Evolutionary conservation across 2,113 vertebrate genomes (phyloP), one percentile per base, ranked within the genome.

Genomic region (Marcusenius ussheri): DNA sequence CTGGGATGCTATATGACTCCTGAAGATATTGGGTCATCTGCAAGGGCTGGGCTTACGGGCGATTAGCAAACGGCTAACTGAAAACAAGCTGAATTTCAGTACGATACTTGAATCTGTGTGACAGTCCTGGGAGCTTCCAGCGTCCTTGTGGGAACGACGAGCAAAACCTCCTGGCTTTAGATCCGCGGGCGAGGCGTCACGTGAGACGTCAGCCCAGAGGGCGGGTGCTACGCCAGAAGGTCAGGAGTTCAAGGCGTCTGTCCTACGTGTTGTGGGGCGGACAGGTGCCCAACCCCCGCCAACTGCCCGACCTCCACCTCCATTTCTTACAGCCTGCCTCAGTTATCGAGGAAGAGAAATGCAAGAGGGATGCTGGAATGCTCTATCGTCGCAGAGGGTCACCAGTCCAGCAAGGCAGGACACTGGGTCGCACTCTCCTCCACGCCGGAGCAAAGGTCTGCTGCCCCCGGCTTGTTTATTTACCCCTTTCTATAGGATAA

Each of bases 321-420:
- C 56, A 42, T 62, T 35, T 42, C 53, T 10, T 58, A 21, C 51
- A 3, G 27, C 2, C 35, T 11, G 7, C 21, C 10, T 88, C 87
- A 31, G 27, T 51, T 49, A 87, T 35, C 10, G 91, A 91, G 91
- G 92, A 95, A 95, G 95, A 96, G 94, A 95, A 95, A 96, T 95
- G 93, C 90, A 91, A 7, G 89, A 92, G 92, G 94, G 92, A 92
- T 93, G 93, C 92, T 90, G 17, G 58, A 92, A 92, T 90, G 94
- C 93, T 94, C 94, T 94, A 92, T 94, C 92, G 93, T 85, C 56
- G 90, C 91, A 92, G 89, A 31, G 74, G 95, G 94, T 95, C 95
- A 96, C 6, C 89, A 92, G 95, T 95, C 95, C 94, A 94, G 88
- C 49, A 90, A 91, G 94, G 95, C 93, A 93, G 93, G 95, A 94